Evolutionary conservation across 2,113 vertebrate genomes (phyloP), one percentile per base, ranked within the genome.

Genomic region (Ceuthmochares aereus): DNA sequence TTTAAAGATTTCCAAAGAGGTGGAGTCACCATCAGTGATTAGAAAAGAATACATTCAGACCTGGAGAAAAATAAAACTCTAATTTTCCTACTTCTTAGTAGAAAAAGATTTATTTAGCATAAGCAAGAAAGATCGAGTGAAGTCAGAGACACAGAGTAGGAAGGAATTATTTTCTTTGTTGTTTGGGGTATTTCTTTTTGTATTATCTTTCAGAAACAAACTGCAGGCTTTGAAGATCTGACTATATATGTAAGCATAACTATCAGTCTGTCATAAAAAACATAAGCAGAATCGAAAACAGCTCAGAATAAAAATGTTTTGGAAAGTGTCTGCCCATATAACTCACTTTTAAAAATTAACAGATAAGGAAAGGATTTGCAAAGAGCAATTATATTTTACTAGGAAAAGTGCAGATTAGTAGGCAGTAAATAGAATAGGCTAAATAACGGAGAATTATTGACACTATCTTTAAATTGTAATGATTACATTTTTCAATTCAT

Each of bases 1-100:
- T 89, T 93, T 91, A 87, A 85, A 80, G 87, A 84, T 77, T 90
- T 92, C 60, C 47, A 87, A 90, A 85, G 51, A 88, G 80, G 18
- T 55, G 19, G 56, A 89, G 34, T 69, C 49, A 86, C 67, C 55
- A 78, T 37, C 21, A 49, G 42, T 72, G 37, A 81, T 51, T 56
- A 60, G 40, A 64, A 90, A 68, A 84, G 10, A 72, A 75, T 49
- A 67, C 19, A 63, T 78, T 92, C 55, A 92, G 36, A 93, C 27
- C 9, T 18, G 10, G 7, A 27, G 8, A 75, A 86, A 78, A 84
- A 66, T 21, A 73, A 87, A 56, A 51, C 15, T 26, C 27, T 42
- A 8, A 8, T 77, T 88, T 82, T 69, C 42, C 29, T 63, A 8
- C 3, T 49, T 7, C 45, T 88, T 56, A 34, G 18, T 74, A 67